Base-by-base conservation (phyloP, 2,113 vertebrate species). In the Pedionomus torquatus region DNA sequence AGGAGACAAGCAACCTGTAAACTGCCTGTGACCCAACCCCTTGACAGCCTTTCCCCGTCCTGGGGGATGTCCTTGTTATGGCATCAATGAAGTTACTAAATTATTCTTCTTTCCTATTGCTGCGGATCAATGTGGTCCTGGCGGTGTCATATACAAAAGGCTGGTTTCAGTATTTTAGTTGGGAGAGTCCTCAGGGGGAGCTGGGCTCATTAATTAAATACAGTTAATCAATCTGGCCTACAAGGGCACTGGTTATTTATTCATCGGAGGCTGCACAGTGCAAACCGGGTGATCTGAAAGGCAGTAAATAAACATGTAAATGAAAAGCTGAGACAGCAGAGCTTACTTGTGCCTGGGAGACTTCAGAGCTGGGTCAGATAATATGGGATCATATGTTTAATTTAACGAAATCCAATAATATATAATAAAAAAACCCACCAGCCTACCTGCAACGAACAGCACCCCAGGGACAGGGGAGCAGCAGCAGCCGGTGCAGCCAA, bases 221-320 rank as follows among this genome's bases (percentile, higher is more conserved):
- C 94, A 78, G 92, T 92, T 95, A 97, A 97, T 97, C 94, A 94
- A 96, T 97, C 81, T 93, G 96, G 84, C 74, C 87, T 93, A 92
- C 91, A 96, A 95, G 93, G 87, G 51, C 95, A 93, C 49, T 39
- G 35, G 94, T 96, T 96, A 97, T 95, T 96, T 97, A 97, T 95
- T 93, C 74, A 85, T 89, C 96, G 84, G 91, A 74, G 93, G 88
- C 91, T 58, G 87, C 82, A 57, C 60, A 5, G 76, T 57, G 89
- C 83, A 89, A 75, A 54, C 85, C 23, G 33, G 76, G 92, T 87
- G 37, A 96, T 89, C 92, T 68, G 89, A 82, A 77, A 92, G 84
- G 89, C 95, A 95, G 95, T 96, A 96, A 97, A 97, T 96, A 97
- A 96, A 97, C 92, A 95, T 90, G 85, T 52, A 96, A 96, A 96